phyloP scores from a whole-genome alignment of 1,140 invertebrate species.

The Solen grandis region DNA sequence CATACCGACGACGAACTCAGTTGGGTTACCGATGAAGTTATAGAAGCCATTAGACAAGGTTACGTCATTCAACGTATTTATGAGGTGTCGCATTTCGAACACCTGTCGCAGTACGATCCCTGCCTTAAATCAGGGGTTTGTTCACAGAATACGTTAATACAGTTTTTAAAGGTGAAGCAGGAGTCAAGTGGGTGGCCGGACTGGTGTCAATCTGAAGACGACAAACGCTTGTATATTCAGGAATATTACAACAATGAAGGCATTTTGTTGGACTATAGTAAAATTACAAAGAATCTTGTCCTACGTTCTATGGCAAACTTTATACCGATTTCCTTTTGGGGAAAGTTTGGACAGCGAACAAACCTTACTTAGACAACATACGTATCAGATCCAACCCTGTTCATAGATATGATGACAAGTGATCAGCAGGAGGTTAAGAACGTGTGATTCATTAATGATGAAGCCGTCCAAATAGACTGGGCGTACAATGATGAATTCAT shows the following conservation, averaged over 20 bases:
- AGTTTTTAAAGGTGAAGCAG: not conserved
- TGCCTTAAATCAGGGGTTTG: not conserved
- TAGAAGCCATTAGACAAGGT: not conserved
- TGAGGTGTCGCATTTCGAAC: not conserved
- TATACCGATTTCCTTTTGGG: not conserved
- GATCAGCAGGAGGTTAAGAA: not conserved
- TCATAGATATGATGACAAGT: not conserved
- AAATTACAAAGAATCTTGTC: not conserved
- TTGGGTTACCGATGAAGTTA: conserved; percentile 5
- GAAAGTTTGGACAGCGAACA: not conserved
- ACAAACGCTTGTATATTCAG: not conserved
- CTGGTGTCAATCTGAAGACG: not conserved
- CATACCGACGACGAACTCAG: not conserved
- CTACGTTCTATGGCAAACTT: not conserved
- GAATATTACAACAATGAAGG: not conserved
- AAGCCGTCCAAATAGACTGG: conserved; percentile 2
- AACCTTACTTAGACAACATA: not conserved
- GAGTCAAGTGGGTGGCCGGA: not conserved
- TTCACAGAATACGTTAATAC: not conserved
- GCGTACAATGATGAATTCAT: not conserved
- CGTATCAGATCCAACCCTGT: not conserved
- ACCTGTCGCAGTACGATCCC: not conserved
- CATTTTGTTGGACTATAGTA: not conserved
- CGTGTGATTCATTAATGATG: not conserved
- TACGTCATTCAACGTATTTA: not conserved